Percentiles rank a stretch among this genome's conserved stretches.
These are phyloP conservation scores for Brachionus rotundiformis DNA, from an alignment of 1,140 invertebrate species.

Conservation along the genomic window DNA sequence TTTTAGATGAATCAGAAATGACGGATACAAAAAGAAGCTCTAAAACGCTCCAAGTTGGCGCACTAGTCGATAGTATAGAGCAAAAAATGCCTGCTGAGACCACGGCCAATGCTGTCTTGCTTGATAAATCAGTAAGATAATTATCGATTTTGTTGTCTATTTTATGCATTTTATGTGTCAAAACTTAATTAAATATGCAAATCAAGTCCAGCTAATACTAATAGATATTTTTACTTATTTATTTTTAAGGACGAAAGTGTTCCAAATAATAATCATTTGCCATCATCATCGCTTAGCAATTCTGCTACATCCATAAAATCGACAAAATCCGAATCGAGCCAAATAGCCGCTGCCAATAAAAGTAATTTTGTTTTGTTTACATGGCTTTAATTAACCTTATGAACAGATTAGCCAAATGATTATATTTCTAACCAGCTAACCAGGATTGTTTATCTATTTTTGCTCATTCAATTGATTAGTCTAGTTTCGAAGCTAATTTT, in stretches of 20 bases:
- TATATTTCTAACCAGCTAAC: too few relatives aligned
- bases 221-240: too few relatives aligned
- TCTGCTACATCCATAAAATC: background rate
- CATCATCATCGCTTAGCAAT: background rate
- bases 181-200: constrained; percentile 30
- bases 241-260: constrained; percentile 8
- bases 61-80: background rate
- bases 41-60: background rate
- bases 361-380: background rate
- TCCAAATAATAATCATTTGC: background rate
- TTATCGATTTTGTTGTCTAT: constrained; percentile 28
- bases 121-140: constrained; percentile 11
- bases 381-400: background rate
- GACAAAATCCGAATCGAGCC: background rate
- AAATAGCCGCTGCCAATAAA: background rate
- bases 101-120: background rate
- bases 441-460: background rate
- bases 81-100: background rate
- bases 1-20: constrained; percentile 40
- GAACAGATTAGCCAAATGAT: background rate
- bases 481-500: background rate
- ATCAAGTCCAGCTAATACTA: background rate
- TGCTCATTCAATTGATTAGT: background rate
- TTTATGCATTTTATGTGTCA: background rate
- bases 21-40: background rate